Percentiles rank a stretch among this genome's conserved stretches.
Evolutionary conservation across 1,140 invertebrate species (phyloP).

Genomic region (Saxidomus purpurata): DNA sequence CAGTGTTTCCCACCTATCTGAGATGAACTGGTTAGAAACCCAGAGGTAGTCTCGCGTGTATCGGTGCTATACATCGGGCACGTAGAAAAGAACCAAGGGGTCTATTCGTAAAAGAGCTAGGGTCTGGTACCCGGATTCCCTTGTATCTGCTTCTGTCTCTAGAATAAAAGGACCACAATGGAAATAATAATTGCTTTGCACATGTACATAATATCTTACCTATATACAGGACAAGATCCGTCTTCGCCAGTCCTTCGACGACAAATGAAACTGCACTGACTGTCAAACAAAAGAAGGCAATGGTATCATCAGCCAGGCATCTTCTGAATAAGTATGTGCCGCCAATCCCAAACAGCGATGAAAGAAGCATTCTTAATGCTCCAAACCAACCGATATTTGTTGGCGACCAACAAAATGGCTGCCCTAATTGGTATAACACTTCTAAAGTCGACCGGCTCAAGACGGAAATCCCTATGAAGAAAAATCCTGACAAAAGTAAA

Average conservation of each 20-base stretch:
- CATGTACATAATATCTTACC: background rate
- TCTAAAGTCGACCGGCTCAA: conserved; percentile 10
- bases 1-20: too few relatives aligned
- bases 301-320: conserved; percentile 47
- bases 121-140: too few relatives aligned
- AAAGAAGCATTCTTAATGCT: background rate
- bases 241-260: conserved; percentile 37
- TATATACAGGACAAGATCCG: conserved; percentile 14
- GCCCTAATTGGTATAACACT: conserved; percentile 50
- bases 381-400: conserved; percentile 58
- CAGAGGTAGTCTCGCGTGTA: too few relatives aligned
- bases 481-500: conserved; percentile 19
- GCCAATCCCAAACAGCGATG: background rate
- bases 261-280: background rate
- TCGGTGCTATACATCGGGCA: too few relatives aligned
- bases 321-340: conserved; percentile 17
- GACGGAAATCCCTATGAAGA: conserved; percentile 10
- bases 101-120: too few relatives aligned
- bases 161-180: too few relatives aligned
- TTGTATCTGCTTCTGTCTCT: too few relatives aligned
- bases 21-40: too few relatives aligned
- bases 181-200: too few relatives aligned
- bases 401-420: conserved; percentile 58
- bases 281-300: background rate
- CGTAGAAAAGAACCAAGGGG: too few relatives aligned